Percentiles rank a stretch among this genome's conserved stretches.
Conservation (phyloP, 2,888 invertebrate genomes). For the Nudaria mundana region DNA sequence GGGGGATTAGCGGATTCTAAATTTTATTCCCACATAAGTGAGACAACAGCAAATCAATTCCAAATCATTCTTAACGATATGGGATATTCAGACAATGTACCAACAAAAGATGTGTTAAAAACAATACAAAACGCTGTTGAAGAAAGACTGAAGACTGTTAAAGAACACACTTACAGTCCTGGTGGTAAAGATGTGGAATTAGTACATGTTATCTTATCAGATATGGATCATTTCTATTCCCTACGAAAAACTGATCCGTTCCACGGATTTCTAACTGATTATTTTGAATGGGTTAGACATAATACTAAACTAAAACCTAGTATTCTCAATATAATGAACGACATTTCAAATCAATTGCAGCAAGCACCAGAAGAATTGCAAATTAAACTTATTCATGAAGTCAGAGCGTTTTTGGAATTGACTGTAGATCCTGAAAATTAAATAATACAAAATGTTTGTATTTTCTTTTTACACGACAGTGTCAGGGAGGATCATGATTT, state of each 20-base stretch:
- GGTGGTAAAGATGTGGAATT: constrained; percentile 46
- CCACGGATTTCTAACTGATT: constrained; percentile 40
- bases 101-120: constrained; percentile 44
- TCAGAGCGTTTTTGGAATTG: constrained; percentile 55
- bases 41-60: constrained; percentile 43
- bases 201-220: constrained; percentile 54
- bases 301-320: constrained; percentile 29
- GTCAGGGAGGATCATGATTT: no score
- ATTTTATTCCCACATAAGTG: constrained; percentile 45
- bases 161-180: constrained; percentile 17
- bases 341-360: constrained; percentile 34
- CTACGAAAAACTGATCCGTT: constrained; percentile 43
- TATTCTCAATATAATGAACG: constrained; percentile 37
- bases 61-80: constrained; percentile 59
- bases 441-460: constrained; percentile 8
- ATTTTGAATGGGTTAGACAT: constrained; percentile 37
- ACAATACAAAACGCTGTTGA: constrained; percentile 43
- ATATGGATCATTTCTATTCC: constrained; percentile 56
- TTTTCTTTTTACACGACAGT: neutral
- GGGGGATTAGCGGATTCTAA: constrained; percentile 29
- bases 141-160: constrained; percentile 34
- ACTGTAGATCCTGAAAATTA: constrained; percentile 47
- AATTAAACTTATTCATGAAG: constrained; percentile 48
- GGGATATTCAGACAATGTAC: constrained; percentile 45
- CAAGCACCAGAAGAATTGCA: constrained; percentile 36